phyloP scores from a whole-genome alignment of 1,140 invertebrate species.

The Maniola jurtina region DNA sequence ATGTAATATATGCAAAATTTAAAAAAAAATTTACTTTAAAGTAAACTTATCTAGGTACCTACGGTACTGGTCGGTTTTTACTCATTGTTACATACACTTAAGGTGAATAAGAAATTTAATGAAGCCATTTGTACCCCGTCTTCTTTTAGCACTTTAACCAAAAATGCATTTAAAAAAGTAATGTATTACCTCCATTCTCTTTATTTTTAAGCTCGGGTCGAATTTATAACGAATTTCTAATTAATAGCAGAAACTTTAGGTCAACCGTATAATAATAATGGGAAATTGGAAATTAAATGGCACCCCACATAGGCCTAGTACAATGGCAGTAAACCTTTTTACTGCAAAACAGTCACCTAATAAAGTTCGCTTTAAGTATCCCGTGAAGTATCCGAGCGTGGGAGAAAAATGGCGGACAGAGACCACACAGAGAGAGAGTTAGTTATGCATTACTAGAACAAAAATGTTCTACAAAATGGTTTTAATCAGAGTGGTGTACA shows the following conservation, averaged over 20 bases:
- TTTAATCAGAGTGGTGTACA: too few species aligned
- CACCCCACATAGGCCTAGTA: conserved; percentile 14
- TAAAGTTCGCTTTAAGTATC: conserved; percentile 48
- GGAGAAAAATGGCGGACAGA: conserved; percentile 29
- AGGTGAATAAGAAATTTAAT: conserved; percentile 1
- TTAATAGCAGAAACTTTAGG: conserved; percentile 17
- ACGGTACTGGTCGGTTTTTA: too few species aligned
- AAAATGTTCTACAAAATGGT: too few species aligned
- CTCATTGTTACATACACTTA: not conserved
- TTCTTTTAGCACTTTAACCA: not conserved
- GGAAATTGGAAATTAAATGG: conserved; percentile 27
- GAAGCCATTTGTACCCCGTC: not conserved
- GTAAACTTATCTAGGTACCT: not conserved
- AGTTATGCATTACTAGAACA: too few species aligned
- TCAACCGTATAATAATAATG: conserved; percentile 26
- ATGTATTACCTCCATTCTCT: not conserved
- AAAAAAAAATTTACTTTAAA: not conserved
- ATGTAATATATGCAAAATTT: too few species aligned
- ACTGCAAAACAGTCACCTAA: conserved; percentile 47
- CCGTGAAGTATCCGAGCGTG: conserved; percentile 36
- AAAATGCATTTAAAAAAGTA: not conserved
- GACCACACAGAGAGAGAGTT: not conserved
- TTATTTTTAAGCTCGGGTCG: conserved; percentile 3
- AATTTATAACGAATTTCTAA: conserved; percentile 14
- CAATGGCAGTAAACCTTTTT: conserved; percentile 42